Evolutionary conservation across 2,113 vertebrate genomes (phyloP).

Genomic region (Leucopternis melanops): DNA sequence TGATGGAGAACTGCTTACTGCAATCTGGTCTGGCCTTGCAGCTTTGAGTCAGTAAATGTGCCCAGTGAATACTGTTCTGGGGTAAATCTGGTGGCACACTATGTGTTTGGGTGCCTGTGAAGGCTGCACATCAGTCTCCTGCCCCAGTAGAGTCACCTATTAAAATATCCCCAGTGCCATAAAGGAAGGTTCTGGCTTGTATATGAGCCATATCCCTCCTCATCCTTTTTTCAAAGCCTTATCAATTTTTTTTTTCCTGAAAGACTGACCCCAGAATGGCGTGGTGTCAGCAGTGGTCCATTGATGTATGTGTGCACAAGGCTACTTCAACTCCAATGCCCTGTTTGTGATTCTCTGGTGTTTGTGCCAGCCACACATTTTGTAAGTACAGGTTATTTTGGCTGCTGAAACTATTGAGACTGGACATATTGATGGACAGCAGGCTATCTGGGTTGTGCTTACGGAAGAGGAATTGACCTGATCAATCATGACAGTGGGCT

Average conservation of each 20-base stretch:
- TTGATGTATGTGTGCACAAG: fast-evolving
- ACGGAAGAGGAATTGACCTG: background rate
- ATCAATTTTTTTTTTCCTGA: background rate
- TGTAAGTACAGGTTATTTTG: background rate
- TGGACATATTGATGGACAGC: background rate
- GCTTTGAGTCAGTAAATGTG: background rate
- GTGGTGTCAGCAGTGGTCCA: background rate
- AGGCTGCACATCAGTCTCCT: background rate
- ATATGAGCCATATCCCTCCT: background rate
- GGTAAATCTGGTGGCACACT: background rate
- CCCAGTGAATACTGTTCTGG: background rate
- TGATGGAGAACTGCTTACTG: background rate
- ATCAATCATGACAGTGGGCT: background rate
- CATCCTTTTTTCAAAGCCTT: background rate
- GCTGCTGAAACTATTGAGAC: background rate
- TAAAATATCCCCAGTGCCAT: background rate
- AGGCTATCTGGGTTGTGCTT: background rate
- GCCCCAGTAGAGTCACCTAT: background rate
- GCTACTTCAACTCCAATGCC: background rate
- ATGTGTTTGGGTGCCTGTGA: background rate
- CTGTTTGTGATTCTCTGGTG: background rate
- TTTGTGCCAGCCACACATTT: background rate
- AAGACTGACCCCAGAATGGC: background rate
- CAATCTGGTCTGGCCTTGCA: background rate
- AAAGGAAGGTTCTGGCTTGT: background rate